Percentiles rank a stretch among this genome's conserved stretches.
Evolutionary conservation across 2,113 vertebrate genomes (phyloP).

Genomic region (Hippocampus comes): DNA sequence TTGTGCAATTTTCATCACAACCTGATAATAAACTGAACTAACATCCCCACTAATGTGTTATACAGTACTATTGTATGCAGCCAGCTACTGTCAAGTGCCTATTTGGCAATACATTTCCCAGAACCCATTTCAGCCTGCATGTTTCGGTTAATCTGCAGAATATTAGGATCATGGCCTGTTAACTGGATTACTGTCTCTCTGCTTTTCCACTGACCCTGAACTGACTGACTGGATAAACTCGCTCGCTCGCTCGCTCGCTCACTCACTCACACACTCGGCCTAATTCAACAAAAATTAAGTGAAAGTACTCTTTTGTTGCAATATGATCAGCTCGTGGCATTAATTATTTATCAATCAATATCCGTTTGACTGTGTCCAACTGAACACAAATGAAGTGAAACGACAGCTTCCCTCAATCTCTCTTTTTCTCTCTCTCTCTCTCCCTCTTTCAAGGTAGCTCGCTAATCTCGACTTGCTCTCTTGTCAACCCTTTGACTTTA

Average conservation of each 20-base stretch:
- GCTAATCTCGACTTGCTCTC: constrained; percentile 19
- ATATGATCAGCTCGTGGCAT: background rate
- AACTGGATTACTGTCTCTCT: constrained; percentile 53
- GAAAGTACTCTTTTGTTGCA: background rate
- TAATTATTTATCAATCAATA: background rate
- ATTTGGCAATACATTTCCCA: constrained; percentile 39
- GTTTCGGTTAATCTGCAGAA: constrained; percentile 39
- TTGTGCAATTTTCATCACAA: background rate
- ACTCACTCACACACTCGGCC: too few species aligned
- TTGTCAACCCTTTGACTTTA: constrained; percentile 59
- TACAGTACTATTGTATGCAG: background rate
- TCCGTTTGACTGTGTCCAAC: background rate
- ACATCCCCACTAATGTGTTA: background rate
- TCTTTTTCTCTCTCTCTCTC: too few species aligned
- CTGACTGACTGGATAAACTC: constrained; percentile 12
- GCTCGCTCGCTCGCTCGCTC: background rate
- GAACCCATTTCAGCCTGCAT: background rate
- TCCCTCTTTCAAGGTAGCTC: background rate
- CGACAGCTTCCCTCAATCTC: background rate
- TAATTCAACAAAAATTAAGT: background rate
- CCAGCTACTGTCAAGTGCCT: background rate
- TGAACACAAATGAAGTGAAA: background rate
- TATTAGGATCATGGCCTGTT: constrained; percentile 50
- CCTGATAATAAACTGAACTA: background rate
- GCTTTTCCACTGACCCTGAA: constrained; percentile 42